These are phyloP conservation scores for Cirrhinus mrigala DNA, from an alignment of 2,797 vertebrate genomes.

Conservation along the genomic window DNA sequence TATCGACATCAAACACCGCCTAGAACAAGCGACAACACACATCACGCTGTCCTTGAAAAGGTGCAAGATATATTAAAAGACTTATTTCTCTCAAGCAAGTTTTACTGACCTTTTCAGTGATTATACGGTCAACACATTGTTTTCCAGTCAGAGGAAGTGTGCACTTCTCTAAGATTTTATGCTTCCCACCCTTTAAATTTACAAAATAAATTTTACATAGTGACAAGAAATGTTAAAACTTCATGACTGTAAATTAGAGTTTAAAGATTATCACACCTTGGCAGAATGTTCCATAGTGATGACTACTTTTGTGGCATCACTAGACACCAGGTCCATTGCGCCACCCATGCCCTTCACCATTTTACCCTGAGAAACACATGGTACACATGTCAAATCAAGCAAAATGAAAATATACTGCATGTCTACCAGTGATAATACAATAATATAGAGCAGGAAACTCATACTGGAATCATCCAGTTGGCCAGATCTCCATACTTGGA, in stretches of 20 bases:
- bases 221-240: neutral
- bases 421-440: neutral
- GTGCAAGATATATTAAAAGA: neutral
- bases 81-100: neutral
- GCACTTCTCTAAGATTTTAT: slow-evolving; percentile 88
- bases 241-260: neutral
- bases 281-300: slow-evolving; percentile 94
- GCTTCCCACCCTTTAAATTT: slow-evolving; percentile 78
- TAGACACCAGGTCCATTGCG: slow-evolving; percentile 97
- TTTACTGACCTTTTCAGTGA: slow-evolving; percentile 84
- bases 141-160: slow-evolving; percentile 85
- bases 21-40: slow-evolving; percentile 22
- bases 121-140: slow-evolving; percentile 85
- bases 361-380: slow-evolving; percentile 84
- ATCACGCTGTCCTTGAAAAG: neutral
- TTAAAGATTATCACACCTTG: slow-evolving; percentile 73
- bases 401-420: slow-evolving; percentile 50
- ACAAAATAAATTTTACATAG: neutral
- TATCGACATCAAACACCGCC: slow-evolving; percentile 49
- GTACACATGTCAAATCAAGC: neutral
- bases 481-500: slow-evolving; percentile 85
- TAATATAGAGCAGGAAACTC: slow-evolving; percentile 46
- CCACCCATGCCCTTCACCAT: slow-evolving; percentile 99
- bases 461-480: slow-evolving; percentile 91
- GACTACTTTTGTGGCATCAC: slow-evolving; percentile 93